Evolutionary conservation across 2,797 vertebrate species (phyloP).

Genomic region (Gouania willdenowi): DNA sequence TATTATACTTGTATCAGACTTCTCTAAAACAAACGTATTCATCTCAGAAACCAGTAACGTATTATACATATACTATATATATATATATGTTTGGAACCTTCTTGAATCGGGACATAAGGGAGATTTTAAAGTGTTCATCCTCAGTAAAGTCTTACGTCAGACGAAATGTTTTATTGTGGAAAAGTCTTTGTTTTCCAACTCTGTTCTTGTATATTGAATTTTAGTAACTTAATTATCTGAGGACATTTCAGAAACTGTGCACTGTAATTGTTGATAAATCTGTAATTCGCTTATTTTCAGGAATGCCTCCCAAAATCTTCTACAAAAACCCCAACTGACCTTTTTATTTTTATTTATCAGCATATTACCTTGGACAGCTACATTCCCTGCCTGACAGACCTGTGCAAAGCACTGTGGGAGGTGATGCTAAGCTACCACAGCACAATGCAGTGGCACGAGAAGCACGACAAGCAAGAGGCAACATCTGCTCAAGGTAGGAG

Average conservation of each 20-base stretch:
- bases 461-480: conserved; percentile 79
- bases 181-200: conserved; percentile 8
- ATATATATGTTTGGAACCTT: too few relatives aligned
- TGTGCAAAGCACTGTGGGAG: conserved; percentile 98
- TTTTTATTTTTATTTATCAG: conserved; percentile 58
- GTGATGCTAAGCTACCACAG: conserved; percentile 97
- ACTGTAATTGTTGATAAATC: not conserved
- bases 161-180: conserved; percentile 11
- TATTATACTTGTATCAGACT: too few relatives aligned
- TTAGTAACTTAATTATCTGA: not conserved
- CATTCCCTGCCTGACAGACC: conserved; percentile 94
- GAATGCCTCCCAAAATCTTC: too few relatives aligned
- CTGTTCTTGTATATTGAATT: conserved; percentile 29
- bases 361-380: conserved; percentile 97
- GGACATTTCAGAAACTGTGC: not conserved
- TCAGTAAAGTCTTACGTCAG: conserved; percentile 16
- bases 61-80: too few relatives aligned
- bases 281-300: too few relatives aligned
- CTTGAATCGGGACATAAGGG: too few relatives aligned
- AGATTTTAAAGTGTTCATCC: conserved; percentile 10
- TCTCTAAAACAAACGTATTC: too few relatives aligned
- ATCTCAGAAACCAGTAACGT: too few relatives aligned
- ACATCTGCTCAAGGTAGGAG: conserved; percentile 71
- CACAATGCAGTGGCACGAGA: conserved; percentile 97
- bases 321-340: not conserved